These are phyloP conservation scores for Globicephala melas DNA, from an alignment of 2,113 vertebrate genomes.

Conservation along the genomic window DNA sequence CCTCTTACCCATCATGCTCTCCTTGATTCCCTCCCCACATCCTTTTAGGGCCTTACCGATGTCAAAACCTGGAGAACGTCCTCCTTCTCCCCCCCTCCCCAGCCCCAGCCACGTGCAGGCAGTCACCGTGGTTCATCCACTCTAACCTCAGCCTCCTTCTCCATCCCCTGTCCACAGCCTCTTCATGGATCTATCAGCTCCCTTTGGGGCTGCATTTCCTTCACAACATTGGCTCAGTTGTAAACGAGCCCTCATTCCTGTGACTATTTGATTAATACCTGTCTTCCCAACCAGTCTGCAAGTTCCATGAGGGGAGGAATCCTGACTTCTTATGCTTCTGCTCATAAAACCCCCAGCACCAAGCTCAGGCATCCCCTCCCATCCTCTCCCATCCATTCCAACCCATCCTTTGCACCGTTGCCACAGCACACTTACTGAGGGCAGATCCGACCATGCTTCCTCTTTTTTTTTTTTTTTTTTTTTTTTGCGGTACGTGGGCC, in stretches of 20 bases:
- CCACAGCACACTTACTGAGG: not conserved
- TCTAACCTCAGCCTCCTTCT: not conserved
- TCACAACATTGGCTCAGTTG: not conserved
- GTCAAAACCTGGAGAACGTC: not conserved
- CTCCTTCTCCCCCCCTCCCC: not conserved
- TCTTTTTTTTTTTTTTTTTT: not conserved
- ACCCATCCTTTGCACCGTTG: not conserved
- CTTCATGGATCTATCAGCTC: rapidly evolving
- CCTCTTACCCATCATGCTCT: not conserved
- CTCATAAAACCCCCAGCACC: not conserved
- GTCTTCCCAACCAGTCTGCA: not conserved
- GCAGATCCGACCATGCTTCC: not conserved
- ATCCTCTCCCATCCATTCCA: no score
- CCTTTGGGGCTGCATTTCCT: not conserved
- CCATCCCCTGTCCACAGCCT: rapidly evolving
- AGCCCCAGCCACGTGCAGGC: no score
- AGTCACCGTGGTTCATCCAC: rapidly evolving
- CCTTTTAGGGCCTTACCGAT: not conserved
- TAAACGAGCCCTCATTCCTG: not conserved
- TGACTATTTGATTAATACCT: not conserved
- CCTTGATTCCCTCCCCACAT: not conserved
- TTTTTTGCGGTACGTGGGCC: no score
- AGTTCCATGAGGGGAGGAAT: not conserved
- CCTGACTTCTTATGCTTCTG: no score
- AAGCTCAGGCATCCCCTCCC: not conserved